Conservation (phyloP, 2,888 invertebrate genomes). For the Parnassius smintheus region DNA sequence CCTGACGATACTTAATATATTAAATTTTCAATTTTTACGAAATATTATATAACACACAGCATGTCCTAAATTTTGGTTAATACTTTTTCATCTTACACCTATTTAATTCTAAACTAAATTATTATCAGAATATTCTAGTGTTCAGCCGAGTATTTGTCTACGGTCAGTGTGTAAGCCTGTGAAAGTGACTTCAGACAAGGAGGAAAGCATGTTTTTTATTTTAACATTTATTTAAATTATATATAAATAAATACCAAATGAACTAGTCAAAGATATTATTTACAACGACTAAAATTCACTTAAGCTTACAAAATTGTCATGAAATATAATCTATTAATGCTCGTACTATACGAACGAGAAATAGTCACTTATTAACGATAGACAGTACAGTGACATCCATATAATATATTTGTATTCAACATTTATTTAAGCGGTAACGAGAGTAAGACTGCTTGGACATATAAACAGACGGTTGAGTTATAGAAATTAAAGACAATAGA, state of each 20-base stretch:
- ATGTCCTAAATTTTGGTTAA: slow-evolving; percentile 76
- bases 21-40: slow-evolving; percentile 56
- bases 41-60: slow-evolving; percentile 70
- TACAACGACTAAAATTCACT: slow-evolving; percentile 65
- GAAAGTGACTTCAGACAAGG: slow-evolving; percentile 48
- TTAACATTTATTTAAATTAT: slow-evolving; percentile 46
- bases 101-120: slow-evolving; percentile 69
- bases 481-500: slow-evolving; percentile 42
- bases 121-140: slow-evolving; percentile 72
- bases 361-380: slow-evolving; percentile 71
- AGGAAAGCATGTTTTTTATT: slow-evolving; percentile 48
- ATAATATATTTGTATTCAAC: slow-evolving; percentile 49
- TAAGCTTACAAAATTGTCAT: slow-evolving; percentile 61
- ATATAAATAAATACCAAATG: slow-evolving; percentile 44
- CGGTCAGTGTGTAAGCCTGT: slow-evolving; percentile 59
- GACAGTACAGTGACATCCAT: slow-evolving; percentile 62
- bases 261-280: slow-evolving; percentile 56
- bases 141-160: slow-evolving; percentile 63
- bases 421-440: slow-evolving; percentile 67
- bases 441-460: slow-evolving; percentile 57
- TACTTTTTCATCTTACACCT: slow-evolving; percentile 75
- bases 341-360: slow-evolving; percentile 49
- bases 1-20: slow-evolving; percentile 52
- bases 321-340: slow-evolving; percentile 48
- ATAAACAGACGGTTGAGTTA: slow-evolving; percentile 49